These are phyloP conservation scores for Ladona fulva DNA, from an alignment of 1,140 invertebrate genomes.

Conservation along the genomic window DNA sequence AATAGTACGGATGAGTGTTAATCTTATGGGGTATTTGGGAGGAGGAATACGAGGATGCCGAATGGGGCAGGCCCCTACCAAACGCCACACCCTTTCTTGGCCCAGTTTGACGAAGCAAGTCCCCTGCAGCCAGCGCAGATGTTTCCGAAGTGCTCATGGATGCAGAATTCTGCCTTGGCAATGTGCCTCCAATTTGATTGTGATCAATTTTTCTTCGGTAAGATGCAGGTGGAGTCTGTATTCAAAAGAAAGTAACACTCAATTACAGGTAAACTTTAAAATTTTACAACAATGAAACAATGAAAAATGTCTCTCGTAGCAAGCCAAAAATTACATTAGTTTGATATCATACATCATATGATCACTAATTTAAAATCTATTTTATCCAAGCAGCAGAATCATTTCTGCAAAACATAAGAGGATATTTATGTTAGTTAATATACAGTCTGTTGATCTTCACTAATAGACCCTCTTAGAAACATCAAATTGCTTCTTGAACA, in stretches of 20 bases:
- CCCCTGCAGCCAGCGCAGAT: slow-evolving; percentile 15
- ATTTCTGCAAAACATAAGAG: no score
- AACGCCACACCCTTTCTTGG: slow-evolving; percentile 52
- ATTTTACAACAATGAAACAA: no score
- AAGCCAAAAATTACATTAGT: no score
- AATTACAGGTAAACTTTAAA: not conserved
- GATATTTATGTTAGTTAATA: no score
- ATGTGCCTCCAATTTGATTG: slow-evolving; percentile 45
- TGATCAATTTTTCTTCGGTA: slow-evolving; percentile 57
- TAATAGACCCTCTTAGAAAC: no score
- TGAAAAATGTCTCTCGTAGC: no score
- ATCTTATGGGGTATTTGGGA: not conserved
- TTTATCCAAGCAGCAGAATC: no score
- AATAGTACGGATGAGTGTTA: slow-evolving; percentile 38
- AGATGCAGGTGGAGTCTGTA: slow-evolving; percentile 59
- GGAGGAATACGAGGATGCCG: not conserved
- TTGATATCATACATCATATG: no score
- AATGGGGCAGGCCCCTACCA: slow-evolving; percentile 50
- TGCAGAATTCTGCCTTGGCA: slow-evolving; percentile 48
- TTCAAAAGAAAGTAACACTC: slow-evolving; percentile 27
- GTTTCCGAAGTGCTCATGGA: slow-evolving; percentile 13
- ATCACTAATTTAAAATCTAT: no score
- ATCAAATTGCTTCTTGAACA: no score
- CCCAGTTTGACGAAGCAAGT: slow-evolving; percentile 26
- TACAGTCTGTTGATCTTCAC: no score